Conservation (phyloP, 2,113 vertebrate species). For the Ochotona princeps region DNA sequence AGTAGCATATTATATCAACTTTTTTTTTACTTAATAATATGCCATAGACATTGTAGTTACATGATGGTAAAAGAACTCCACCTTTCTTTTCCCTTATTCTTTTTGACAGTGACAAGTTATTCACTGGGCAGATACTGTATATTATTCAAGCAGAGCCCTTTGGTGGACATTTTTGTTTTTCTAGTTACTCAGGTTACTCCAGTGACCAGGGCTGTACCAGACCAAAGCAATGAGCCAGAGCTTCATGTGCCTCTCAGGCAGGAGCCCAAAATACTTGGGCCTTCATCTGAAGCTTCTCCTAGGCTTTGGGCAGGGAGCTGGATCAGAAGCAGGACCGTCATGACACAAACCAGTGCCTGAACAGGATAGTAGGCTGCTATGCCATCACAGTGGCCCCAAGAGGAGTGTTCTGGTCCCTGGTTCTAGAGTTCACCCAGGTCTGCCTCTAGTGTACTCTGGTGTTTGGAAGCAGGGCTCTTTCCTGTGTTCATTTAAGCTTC, state of each 20-base stretch:
- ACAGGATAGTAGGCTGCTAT: too few species aligned
- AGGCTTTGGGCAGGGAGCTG: too few species aligned
- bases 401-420: not conserved
- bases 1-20: not conserved
- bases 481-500: not conserved
- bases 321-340: too few species aligned
- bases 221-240: too few species aligned
- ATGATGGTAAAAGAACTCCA: too few species aligned
- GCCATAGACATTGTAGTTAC: not conserved
- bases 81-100: not conserved
- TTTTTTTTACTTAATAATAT: not conserved
- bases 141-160: not conserved
- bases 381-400: not conserved
- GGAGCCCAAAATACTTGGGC: too few species aligned
- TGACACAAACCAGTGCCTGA: too few species aligned
- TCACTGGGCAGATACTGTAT: not conserved
- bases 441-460: not conserved
- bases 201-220: too few species aligned
- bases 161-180: not conserved
- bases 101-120: not conserved
- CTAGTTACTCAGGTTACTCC: not conserved
- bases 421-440: not conserved
- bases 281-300: too few species aligned
- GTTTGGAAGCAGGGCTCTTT: not conserved
- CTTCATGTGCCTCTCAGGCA: too few species aligned